Evolutionary conservation across 2,113 vertebrate genomes (phyloP).

Genomic region (Corythornis cristatus): DNA sequence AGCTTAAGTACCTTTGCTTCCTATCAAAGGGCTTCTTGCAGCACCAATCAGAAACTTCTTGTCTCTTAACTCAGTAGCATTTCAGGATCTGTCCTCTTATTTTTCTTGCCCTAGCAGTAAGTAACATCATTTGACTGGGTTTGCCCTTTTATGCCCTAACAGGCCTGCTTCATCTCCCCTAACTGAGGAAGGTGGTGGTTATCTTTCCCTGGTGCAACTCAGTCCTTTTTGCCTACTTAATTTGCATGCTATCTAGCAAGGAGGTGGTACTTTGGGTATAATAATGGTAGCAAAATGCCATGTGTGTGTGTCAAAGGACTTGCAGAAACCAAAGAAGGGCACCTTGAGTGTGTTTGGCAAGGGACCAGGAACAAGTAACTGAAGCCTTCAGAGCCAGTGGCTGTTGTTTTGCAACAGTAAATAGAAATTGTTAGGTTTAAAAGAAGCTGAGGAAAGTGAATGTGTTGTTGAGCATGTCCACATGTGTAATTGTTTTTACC

Average conservation of each 20-base stretch:
- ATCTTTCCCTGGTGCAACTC: neutral
- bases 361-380: neutral
- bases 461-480: neutral
- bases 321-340: neutral
- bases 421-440: neutral
- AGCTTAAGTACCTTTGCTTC: constrained; percentile 45
- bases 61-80: neutral
- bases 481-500: constrained; percentile 59
- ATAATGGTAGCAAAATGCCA: neutral
- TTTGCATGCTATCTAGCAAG: constrained; percentile 56
- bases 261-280: constrained; percentile 27
- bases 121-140: neutral
- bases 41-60: constrained; percentile 34
- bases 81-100: neutral
- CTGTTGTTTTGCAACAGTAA: neutral
- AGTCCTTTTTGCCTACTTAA: constrained; percentile 28
- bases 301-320: neutral
- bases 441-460: neutral
- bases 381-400: neutral
- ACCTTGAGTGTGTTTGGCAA: neutral
- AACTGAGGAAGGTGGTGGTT: constrained; percentile 49
- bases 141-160: neutral
- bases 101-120: neutral
- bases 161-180: neutral
- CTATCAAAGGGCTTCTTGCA: constrained; percentile 37